A percentile compares a stretch with the other conserved stretches of the same genome.
Conservation (phyloP, 2,113 vertebrate species). For the Amphiprion ocellaris region DNA sequence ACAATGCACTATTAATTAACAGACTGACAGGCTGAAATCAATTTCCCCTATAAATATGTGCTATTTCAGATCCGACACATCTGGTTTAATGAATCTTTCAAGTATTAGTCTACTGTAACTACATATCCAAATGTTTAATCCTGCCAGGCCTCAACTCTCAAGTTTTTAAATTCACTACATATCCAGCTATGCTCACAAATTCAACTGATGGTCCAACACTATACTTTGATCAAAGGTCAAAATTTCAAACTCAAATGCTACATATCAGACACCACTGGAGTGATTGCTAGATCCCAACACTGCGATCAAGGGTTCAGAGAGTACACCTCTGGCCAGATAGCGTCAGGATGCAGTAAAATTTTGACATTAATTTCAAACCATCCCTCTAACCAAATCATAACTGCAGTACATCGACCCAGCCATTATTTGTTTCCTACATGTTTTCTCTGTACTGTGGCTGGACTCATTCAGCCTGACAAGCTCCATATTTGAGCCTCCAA, state of each 20-base stretch:
- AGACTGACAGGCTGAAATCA: background rate
- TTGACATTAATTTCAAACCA: background rate
- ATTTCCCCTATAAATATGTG: too few species aligned
- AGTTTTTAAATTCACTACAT: background rate
- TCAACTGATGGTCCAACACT: constrained; percentile 5
- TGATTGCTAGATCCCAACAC: background rate
- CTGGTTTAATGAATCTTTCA: too few species aligned
- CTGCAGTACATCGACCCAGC: background rate
- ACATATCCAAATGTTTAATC: too few species aligned
- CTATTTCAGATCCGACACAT: too few species aligned
- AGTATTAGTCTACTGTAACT: too few species aligned
- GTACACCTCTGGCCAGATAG: background rate
- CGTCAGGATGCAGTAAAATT: background rate
- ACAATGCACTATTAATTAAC: constrained; percentile 2
- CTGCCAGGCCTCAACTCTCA: too few species aligned
- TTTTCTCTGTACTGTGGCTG: background rate
- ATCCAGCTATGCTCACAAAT: background rate
- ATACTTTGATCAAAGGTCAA: constrained; percentile 18
- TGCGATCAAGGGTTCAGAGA: background rate
- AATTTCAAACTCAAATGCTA: constrained; percentile 9
- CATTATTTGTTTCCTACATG: background rate
- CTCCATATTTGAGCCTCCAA: background rate
- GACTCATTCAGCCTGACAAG: background rate
- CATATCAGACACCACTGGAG: background rate
- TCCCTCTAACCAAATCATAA: background rate